Evolutionary conservation across 2,888 invertebrate species (phyloP).

Genomic region (Drosophila putrida): DNA sequence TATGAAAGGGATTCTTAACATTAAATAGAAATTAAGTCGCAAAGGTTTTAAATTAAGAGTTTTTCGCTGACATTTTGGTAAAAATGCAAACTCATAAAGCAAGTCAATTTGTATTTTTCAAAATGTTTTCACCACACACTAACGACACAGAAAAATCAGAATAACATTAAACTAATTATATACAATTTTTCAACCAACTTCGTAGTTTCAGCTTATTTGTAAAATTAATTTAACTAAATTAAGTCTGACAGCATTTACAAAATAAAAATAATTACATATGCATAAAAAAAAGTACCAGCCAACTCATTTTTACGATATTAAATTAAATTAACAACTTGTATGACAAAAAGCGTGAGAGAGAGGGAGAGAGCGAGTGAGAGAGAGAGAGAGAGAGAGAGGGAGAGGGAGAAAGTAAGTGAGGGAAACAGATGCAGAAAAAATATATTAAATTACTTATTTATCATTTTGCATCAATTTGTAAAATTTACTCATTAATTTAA

Average conservation of each 20-base stretch:
- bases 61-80: too few relatives aligned
- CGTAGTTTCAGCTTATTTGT: conserved; percentile 45
- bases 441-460: conserved; percentile 80
- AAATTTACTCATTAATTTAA: conserved; percentile 80
- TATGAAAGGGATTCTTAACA: too few relatives aligned
- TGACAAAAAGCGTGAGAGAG: conserved; percentile 1
- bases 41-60: too few relatives aligned
- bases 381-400: not conserved
- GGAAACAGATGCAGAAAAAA: conserved; percentile 29
- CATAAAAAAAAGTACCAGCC: conserved; percentile 26
- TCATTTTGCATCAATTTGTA: conserved; percentile 80
- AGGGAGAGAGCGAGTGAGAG: not conserved
- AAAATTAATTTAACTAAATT: conserved; percentile 75
- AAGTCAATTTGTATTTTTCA: not conserved
- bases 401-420: not conserved
- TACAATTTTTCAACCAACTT: conserved; percentile 26
- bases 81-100: too few relatives aligned
- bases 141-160: conserved; percentile 13
- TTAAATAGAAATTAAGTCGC: too few relatives aligned
- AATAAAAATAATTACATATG: conserved; percentile 32
- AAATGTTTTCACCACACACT: not conserved
- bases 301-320: conserved; percentile 59
- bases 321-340: conserved; percentile 69
- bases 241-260: conserved; percentile 67
- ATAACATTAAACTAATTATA: conserved; percentile 50